Base-by-base conservation (phyloP, 2,797 vertebrate genomes). In the Amblyopsis hoosieri region DNA sequence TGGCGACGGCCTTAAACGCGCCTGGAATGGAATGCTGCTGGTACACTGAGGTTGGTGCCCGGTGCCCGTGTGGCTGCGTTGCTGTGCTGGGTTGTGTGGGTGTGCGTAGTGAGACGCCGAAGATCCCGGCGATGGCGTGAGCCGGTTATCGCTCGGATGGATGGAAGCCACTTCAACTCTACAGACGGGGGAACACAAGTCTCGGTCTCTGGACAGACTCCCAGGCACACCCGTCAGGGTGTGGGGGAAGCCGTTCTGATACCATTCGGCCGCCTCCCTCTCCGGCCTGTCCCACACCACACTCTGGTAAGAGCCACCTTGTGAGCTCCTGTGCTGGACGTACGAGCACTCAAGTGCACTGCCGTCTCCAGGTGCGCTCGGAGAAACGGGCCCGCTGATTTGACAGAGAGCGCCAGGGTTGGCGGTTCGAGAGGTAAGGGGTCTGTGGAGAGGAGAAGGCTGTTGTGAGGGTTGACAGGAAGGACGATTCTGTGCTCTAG, bases 221-320 rank as follows among this genome's bases (percentile, higher is more conserved):
- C n/a, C 15, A 64, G 70, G 72, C 59, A 49, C 56, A 50, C 46
- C 57, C 50, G 71, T 79, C 15, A 78, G 75, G 51, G 52, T 29
- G 14, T 62, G 63, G 7, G 73, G 74, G 37, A 77, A 78, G 6
- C 80, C 82, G 81, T 88, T 87, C 11, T 81, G 78, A n/a, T 82
- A 80, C 63, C 53, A 48, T 9, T 49, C 71, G 19, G 23, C 54
- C 50, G 60, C 76, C 37, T 83, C 84, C 54, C 33, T 68, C 47
- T 79, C 66, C 10, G 54, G 63, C n/a, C 59, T 78, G 70, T 59
- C 76, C 12, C 60, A 73, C 59, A 33, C 15, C 46, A 57, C 71
- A 12, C 81, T 74, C 64, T 82, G 68, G 48, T 76, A 62, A 63
- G 66, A 62, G 31, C 53, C 80, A 19, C 66, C 42, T 64, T 64